Conservation (phyloP, 2,113 vertebrate genomes). For the Nibea albiflora region DNA sequence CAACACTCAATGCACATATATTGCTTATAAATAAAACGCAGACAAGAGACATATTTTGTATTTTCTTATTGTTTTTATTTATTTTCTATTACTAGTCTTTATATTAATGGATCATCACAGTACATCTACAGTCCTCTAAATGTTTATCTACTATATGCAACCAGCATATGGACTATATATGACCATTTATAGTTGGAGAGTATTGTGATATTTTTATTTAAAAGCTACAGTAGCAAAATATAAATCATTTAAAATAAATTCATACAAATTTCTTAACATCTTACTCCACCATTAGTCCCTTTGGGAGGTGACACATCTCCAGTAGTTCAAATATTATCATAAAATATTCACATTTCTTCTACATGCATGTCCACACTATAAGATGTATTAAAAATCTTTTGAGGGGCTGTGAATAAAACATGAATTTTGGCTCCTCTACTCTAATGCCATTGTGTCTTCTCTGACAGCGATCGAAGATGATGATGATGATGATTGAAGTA, state of each 20-base stretch:
- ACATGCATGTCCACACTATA: background rate
- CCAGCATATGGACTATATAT: background rate
- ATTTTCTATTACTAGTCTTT: background rate
- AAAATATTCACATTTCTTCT: background rate
- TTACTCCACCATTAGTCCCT: conserved; percentile 11
- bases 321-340: background rate
- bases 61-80: background rate
- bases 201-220: too few species aligned
- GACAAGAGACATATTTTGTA: conserved; percentile 15
- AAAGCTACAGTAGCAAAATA: background rate
- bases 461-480: conserved; percentile 33
- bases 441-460: conserved; percentile 33
- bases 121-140: background rate
- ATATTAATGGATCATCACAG: background rate
- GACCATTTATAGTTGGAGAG: too few species aligned
- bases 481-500: conserved; percentile 30
- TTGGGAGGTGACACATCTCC: background rate
- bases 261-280: background rate
- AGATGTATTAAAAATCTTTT: background rate
- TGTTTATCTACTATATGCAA: background rate
- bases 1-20: conserved; percentile 40
- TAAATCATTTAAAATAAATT: background rate
- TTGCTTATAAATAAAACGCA: conserved; percentile 60
- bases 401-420: background rate
- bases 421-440: conserved; percentile 9